Percentiles rank a stretch among this genome's conserved stretches.
These are phyloP conservation scores for Pygoscelis antarcticus DNA, from an alignment of 2,113 vertebrate species.

Conservation along the genomic window DNA sequence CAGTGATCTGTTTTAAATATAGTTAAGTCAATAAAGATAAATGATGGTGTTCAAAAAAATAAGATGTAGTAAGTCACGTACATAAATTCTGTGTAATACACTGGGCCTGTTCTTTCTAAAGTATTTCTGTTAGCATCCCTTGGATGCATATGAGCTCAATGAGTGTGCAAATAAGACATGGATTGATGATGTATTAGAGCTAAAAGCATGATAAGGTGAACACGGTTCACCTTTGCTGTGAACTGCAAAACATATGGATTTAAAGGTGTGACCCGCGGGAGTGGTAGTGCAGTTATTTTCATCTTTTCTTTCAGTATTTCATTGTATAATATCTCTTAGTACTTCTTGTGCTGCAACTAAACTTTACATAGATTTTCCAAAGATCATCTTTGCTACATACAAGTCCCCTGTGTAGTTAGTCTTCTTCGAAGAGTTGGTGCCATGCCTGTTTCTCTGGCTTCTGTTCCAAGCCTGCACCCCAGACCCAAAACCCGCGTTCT, in stretches of 20 bases:
- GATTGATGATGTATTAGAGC: not conserved
- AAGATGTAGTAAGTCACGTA: not conserved
- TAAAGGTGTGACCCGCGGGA: not conserved
- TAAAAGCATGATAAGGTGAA: not conserved
- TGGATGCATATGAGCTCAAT: not conserved
- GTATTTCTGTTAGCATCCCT: not conserved
- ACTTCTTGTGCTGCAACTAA: not conserved
- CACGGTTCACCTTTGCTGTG: not conserved
- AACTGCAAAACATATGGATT: not conserved
- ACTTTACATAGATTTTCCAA: not conserved
- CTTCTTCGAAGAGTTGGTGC: not conserved
- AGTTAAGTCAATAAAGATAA: not conserved
- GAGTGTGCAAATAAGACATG: not conserved
- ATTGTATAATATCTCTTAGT: not conserved
- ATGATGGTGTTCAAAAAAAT: not conserved
- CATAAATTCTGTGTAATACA: not conserved
- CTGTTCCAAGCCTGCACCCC: not conserved
- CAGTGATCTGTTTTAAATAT: not conserved
- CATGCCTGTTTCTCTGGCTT: not conserved
- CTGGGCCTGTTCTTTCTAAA: not conserved
- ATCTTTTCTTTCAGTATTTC: not conserved
- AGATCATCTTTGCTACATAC: not conserved
- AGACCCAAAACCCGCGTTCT: rapidly evolving
- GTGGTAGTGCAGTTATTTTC: not conserved
- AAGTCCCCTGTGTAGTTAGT: not conserved